Evolutionary conservation across 2,888 invertebrate species (phyloP).

Genomic region (Endotricha flammealis): DNA sequence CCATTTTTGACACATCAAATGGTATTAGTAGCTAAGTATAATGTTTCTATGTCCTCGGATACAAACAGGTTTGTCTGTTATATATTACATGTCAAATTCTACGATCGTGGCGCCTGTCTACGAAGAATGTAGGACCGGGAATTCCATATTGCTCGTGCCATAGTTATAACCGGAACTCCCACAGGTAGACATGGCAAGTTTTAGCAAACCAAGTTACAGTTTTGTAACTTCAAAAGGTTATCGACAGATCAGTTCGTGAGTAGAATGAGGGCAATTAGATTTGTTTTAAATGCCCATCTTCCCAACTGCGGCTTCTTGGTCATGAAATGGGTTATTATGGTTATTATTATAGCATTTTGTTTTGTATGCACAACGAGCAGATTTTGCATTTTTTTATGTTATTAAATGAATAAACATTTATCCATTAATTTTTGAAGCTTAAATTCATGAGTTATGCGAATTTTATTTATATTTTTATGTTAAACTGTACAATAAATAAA

Average conservation of each 20-base stretch:
- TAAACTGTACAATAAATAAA: too few relatives aligned
- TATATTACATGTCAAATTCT: background rate
- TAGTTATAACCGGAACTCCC: slow-evolving; percentile 3
- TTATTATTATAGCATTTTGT: too few relatives aligned
- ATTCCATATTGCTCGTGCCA: slow-evolving; percentile 6
- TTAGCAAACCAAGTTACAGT: background rate
- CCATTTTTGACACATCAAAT: slow-evolving; percentile 10
- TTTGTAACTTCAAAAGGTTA: slow-evolving; percentile 3
- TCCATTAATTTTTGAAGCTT: too few relatives aligned
- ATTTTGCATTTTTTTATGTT: too few relatives aligned
- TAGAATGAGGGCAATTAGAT: too few relatives aligned
- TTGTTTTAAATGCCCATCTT: background rate
- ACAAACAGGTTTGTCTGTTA: background rate
- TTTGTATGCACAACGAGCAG: too few relatives aligned
- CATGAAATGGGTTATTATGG: too few relatives aligned
- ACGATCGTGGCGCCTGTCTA: background rate
- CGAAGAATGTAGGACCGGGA: slow-evolving; percentile 1
- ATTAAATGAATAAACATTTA: too few relatives aligned
- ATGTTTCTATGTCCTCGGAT: slow-evolving; percentile 1
- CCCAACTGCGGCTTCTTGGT: too few relatives aligned
- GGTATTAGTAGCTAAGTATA: background rate
- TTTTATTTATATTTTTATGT: too few relatives aligned
- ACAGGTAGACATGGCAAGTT: background rate
- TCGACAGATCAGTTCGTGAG: too few relatives aligned
- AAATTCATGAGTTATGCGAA: too few relatives aligned